phyloP scores from a whole-genome alignment of 2,113 vertebrate species.

The Leucoraja erinaceus region DNA sequence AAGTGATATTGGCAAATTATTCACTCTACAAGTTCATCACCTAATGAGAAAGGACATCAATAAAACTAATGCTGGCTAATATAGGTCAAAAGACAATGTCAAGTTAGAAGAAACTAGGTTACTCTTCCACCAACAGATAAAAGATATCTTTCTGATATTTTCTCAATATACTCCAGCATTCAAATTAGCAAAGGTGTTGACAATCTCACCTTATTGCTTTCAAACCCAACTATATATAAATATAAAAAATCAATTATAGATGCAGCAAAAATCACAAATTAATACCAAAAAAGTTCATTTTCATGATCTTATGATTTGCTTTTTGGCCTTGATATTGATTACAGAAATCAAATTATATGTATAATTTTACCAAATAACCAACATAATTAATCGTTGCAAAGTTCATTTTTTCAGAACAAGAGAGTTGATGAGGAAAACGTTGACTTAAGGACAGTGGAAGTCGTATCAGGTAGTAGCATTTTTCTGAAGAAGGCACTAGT shows the following conservation, averaged over 20 bases:
- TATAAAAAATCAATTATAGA: not conserved
- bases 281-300: not conserved
- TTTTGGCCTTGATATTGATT: not conserved
- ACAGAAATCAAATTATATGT: not conserved
- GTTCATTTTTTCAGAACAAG: not conserved
- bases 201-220: not conserved
- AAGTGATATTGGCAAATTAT: not conserved
- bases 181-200: not conserved
- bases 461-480: no score
- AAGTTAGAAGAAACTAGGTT: not conserved
- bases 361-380: not conserved
- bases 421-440: no score
- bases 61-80: not conserved
- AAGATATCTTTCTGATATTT: not conserved
- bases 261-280: no score
- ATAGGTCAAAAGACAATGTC: not conserved
- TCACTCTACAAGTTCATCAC: not conserved
- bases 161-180: not conserved
- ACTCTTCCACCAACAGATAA: not conserved
- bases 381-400: not conserved
- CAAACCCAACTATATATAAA: not conserved
- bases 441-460: no score
- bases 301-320: not conserved
- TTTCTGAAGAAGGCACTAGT: no score
- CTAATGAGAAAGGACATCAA: not conserved